Conservation (phyloP, 2,113 vertebrate genomes). For the Amphiprion percula region DNA sequence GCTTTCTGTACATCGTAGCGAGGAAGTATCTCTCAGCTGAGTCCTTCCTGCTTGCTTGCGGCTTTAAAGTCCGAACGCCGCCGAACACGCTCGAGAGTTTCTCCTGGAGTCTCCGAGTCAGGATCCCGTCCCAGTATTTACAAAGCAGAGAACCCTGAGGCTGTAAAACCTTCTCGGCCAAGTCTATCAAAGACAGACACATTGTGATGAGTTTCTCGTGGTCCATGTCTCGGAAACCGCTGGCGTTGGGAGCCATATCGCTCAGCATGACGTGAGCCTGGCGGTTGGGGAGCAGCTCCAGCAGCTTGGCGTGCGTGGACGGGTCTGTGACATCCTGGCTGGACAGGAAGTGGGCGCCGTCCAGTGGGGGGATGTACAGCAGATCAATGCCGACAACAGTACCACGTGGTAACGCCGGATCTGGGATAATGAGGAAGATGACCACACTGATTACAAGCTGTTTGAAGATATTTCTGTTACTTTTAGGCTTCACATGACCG, state of each 20-base stretch:
- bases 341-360: constrained; percentile 91
- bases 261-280: constrained; percentile 91
- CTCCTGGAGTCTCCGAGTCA: constrained; percentile 82
- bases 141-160: constrained; percentile 89
- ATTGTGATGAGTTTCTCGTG: constrained; percentile 88
- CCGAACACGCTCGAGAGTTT: constrained; percentile 85
- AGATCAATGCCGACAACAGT: constrained; percentile 93
- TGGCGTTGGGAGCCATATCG: constrained; percentile 96
- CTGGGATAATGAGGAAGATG: constrained; percentile 72
- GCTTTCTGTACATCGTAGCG: constrained; percentile 84
- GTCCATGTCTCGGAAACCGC: constrained; percentile 91
- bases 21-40: constrained; percentile 92
- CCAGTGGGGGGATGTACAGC: constrained; percentile 86
- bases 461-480: too few species aligned
- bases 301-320: constrained; percentile 77
- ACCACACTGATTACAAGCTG: too few species aligned
- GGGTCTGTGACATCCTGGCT: constrained; percentile 85
- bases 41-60: constrained; percentile 91
- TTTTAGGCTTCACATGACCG: too few species aligned
- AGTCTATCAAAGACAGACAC: constrained; percentile 86
- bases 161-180: constrained; percentile 83
- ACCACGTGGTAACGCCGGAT: constrained; percentile 83
- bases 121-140: constrained; percentile 93
- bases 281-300: constrained; percentile 85
- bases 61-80: constrained; percentile 87